Conservation (phyloP, 2,888 invertebrate species). For the Drosophila kambysellisi region DNA sequence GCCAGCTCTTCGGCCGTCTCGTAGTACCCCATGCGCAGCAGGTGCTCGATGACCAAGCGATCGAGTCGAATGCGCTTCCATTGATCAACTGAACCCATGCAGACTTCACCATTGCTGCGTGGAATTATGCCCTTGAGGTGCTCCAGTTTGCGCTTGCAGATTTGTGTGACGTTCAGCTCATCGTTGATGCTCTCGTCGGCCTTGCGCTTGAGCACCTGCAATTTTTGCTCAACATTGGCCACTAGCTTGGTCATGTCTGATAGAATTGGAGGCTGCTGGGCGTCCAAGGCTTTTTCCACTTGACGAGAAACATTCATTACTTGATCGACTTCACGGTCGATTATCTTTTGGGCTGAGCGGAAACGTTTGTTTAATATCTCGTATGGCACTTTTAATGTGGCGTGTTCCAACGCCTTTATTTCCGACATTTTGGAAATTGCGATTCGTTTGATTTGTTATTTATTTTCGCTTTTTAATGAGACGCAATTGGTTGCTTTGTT, state of each 20-base stretch:
- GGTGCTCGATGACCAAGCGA: slow-evolving; percentile 98
- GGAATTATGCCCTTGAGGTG: slow-evolving; percentile 89
- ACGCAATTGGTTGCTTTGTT: slow-evolving; percentile 60
- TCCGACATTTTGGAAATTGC: slow-evolving; percentile 90
- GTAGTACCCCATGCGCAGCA: slow-evolving; percentile 97
- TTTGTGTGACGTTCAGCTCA: slow-evolving; percentile 95
- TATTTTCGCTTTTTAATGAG: slow-evolving; percentile 50
- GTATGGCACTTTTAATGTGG: slow-evolving; percentile 98
- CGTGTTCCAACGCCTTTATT: slow-evolving; percentile 97
- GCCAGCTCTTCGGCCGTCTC: slow-evolving; percentile 96
- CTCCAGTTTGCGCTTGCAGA: slow-evolving; percentile 96
- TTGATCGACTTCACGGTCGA: slow-evolving; percentile 96
- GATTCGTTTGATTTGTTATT: slow-evolving; percentile 15
- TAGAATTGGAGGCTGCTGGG: slow-evolving; percentile 84
- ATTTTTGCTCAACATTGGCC: slow-evolving; percentile 95
- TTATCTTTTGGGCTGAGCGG: slow-evolving; percentile 95
- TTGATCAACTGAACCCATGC: slow-evolving; percentile 83
- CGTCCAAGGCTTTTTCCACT: slow-evolving; percentile 86
- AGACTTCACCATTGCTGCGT: slow-evolving; percentile 77
- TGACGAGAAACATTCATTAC: slow-evolving; percentile 91
- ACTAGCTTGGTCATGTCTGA: slow-evolving; percentile 92
- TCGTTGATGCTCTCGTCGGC: slow-evolving; percentile 97
- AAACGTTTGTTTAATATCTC: slow-evolving; percentile 99
- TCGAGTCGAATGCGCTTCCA: slow-evolving; percentile 88
- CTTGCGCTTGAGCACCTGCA: slow-evolving; percentile 96